Conservation (phyloP, 1,140 invertebrate genomes). For the Heliconius congener region DNA sequence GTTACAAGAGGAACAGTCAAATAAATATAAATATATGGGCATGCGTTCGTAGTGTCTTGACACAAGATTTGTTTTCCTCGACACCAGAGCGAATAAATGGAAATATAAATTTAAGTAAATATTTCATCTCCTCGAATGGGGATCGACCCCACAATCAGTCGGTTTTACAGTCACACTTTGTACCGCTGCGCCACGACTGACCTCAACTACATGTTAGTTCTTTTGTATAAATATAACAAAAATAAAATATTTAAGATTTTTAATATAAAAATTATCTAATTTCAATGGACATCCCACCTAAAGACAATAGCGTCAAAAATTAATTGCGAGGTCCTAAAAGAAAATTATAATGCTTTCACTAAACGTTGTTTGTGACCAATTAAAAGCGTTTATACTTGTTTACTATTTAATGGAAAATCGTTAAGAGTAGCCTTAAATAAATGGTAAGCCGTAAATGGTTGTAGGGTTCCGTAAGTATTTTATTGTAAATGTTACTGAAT, state of each 20-base stretch:
- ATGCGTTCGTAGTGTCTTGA: no score
- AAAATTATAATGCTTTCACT: conserved; percentile 38
- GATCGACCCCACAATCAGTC: no score
- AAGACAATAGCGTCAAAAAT: conserved; percentile 31
- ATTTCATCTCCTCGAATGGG: no score
- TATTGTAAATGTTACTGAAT: background rate
- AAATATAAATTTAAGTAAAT: no score
- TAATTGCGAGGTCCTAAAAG: conserved; percentile 33
- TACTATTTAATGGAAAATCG: conserved; percentile 26
- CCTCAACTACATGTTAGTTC: no score
- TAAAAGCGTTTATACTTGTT: conserved; percentile 31
- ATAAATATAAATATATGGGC: no score
- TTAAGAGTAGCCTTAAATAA: background rate
- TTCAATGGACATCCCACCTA: background rate
- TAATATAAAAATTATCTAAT: background rate
- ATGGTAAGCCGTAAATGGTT: background rate
- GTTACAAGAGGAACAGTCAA: no score
- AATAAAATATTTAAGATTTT: background rate
- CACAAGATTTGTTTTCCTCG: no score
- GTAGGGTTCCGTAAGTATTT: background rate
- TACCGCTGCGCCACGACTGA: no score
- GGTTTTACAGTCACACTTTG: no score
- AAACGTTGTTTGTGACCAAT: conserved; percentile 31
- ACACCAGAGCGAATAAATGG: no score
- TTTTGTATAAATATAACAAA: background rate